These are phyloP conservation scores for Bujurquina vittata DNA, from an alignment of 2,113 vertebrate species.

Conservation along the genomic window DNA sequence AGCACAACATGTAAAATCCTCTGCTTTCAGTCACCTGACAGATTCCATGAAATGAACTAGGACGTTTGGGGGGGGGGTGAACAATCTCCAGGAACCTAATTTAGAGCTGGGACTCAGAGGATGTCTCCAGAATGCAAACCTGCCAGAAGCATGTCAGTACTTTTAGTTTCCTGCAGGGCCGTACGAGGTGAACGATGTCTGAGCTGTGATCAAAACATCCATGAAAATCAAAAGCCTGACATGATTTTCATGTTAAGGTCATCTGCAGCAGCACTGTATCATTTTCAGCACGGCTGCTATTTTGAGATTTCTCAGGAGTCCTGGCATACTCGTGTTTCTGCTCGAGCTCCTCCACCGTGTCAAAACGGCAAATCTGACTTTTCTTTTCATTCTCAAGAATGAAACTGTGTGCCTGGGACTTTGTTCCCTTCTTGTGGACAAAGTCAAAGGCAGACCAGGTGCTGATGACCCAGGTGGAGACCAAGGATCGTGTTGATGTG, in stretches of 20 bases:
- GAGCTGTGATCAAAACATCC: background rate
- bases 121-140: background rate
- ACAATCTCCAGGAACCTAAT: too few species aligned
- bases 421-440: too few species aligned
- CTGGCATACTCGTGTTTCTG: too few species aligned
- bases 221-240: rapidly evolving
- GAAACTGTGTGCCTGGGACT: too few species aligned
- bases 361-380: too few species aligned
- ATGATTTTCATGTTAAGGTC: background rate
- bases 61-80: too few species aligned
- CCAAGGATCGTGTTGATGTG: background rate
- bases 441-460: background rate
- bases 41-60: background rate
- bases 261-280: background rate
- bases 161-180: background rate
- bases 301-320: background rate
- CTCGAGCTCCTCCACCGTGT: too few species aligned
- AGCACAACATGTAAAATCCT: background rate
- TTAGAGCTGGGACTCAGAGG: background rate
- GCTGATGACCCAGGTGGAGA: background rate
- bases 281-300: background rate
- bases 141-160: background rate
- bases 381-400: too few species aligned
- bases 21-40: background rate
- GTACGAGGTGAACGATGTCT: background rate